Evolutionary conservation across 2,797 vertebrate genomes (phyloP).

Genomic region (Percopsis omiscomaycus): DNA sequence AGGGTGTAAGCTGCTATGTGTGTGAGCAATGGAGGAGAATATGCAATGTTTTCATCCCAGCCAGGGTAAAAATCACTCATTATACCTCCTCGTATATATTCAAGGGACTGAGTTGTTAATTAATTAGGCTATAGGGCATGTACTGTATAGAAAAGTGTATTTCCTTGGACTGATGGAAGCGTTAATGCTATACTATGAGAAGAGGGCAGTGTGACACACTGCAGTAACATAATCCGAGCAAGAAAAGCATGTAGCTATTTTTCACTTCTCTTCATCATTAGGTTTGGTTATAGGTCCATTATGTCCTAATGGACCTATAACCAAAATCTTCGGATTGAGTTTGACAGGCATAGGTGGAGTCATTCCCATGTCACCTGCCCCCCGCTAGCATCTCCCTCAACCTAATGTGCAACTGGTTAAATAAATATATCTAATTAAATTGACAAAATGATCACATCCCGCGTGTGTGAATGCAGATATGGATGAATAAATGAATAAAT

Average conservation of each 20-base stretch:
- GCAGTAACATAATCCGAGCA: too few relatives aligned
- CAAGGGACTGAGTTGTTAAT: too few relatives aligned
- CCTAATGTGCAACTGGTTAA: conserved; percentile 35
- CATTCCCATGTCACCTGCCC: conserved; percentile 22
- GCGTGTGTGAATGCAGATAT: conserved; percentile 48
- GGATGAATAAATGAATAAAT: conserved; percentile 76
- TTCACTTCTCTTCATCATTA: too few relatives aligned
- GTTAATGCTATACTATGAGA: too few relatives aligned
- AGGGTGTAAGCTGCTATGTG: neutral
- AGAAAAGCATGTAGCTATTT: neutral
- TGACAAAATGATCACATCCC: conserved; percentile 56
- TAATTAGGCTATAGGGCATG: too few relatives aligned
- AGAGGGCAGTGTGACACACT: too few relatives aligned
- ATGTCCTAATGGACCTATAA: neutral
- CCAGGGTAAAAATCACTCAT: too few relatives aligned
- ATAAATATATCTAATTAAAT: conserved; percentile 49
- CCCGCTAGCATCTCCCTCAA: conserved; percentile 19
- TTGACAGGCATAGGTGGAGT: conserved; percentile 3
- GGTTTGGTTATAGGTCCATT: too few relatives aligned
- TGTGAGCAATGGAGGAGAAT: neutral
- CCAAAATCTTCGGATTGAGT: conserved; percentile 20
- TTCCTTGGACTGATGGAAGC: too few relatives aligned
- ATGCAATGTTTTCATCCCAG: neutral
- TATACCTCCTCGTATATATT: too few relatives aligned
- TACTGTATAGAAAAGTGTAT: too few relatives aligned